Base-by-base conservation (phyloP, 2,888 invertebrate genomes). In the Lasius platythorax region DNA sequence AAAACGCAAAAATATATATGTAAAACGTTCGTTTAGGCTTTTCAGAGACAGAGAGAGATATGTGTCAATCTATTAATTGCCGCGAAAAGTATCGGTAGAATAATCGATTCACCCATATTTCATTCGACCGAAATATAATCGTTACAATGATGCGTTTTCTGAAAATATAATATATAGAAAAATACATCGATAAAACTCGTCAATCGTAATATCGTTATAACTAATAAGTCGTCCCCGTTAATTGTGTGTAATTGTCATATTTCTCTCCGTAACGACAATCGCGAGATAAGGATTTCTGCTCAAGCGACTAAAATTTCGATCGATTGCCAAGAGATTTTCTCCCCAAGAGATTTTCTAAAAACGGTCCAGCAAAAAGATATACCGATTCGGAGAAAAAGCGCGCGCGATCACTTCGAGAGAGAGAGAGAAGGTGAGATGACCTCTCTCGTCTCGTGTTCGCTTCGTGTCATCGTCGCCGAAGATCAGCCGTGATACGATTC, bases 401-500 rank as follows among this genome's bases (percentile, higher is more conserved):
- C 61, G 30, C 58, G 58, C 23, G 58, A 61, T 61, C 15, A 61
- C 82, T 40, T 81, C 53, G 68, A 78, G 11, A n/a, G 23, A 30
- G 23, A 15, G 75, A 50, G 37, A 37, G n/a, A 56, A 8, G 3
- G 23, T 12, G 4, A 73, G 43, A 23, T 18, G 50, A 37, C 46
- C 18, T 18, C 18, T 18, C 75, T 50, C 46, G 46, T n/a, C n/a
- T n/a, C n/a, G 37, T 9, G 53, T 5, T 72, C n/a, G 78, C 23
- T 37, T 68, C 53, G 9, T 37, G 43, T 56, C 58, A 28, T 30
- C 23, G 40, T 70, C n/a, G n/a, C 56, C 9, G 37, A 23, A 18
- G 23, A 66, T 87, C 87, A 87, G 40, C 87, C 87, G 66, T 87
- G 87, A 82, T 70, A 33, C 63, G 76, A 84, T 4, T 89, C 90